Evolutionary conservation across 2,888 invertebrate genomes (phyloP).

Genomic region (Lycophotia porphyrea): DNA sequence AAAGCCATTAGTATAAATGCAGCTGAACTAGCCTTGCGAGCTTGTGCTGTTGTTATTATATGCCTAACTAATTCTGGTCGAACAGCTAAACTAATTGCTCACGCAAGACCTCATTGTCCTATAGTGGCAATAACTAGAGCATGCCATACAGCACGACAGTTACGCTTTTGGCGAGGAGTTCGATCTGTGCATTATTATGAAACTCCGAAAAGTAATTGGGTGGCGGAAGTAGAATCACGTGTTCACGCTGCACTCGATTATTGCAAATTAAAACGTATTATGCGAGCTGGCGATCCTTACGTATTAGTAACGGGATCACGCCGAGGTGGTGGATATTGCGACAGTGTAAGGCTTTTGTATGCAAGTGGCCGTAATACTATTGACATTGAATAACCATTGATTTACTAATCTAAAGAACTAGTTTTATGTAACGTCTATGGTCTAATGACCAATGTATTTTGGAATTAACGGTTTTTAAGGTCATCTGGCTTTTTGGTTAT

Average conservation of each 20-base stretch:
- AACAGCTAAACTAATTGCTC: slow-evolving; percentile 93
- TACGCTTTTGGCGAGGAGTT: slow-evolving; percentile 88
- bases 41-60: slow-evolving; percentile 90
- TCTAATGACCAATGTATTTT: background rate
- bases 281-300: slow-evolving; percentile 85
- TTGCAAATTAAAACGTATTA: slow-evolving; percentile 84
- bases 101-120: slow-evolving; percentile 93
- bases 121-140: slow-evolving; percentile 93
- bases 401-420: background rate
- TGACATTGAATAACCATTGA: slow-evolving; percentile 37
- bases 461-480: background rate
- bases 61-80: slow-evolving; percentile 94
- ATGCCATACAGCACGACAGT: slow-evolving; percentile 92
- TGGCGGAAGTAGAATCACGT: slow-evolving; percentile 81
- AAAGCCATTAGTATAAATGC: slow-evolving; percentile 89
- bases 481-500: background rate
- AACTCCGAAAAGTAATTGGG: slow-evolving; percentile 77
- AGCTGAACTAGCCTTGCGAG: slow-evolving; percentile 82
- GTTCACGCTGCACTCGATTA: slow-evolving; percentile 84
- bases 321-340: slow-evolving; percentile 85
- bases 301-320: slow-evolving; percentile 83
- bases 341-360: slow-evolving; percentile 82
- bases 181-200: slow-evolving; percentile 89
- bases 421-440: background rate
- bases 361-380: slow-evolving; percentile 83